Percentiles rank a stretch among this genome's conserved stretches.
phyloP scores from a whole-genome alignment of 2,888 invertebrate genomes.

The Hydriomena furcata region DNA sequence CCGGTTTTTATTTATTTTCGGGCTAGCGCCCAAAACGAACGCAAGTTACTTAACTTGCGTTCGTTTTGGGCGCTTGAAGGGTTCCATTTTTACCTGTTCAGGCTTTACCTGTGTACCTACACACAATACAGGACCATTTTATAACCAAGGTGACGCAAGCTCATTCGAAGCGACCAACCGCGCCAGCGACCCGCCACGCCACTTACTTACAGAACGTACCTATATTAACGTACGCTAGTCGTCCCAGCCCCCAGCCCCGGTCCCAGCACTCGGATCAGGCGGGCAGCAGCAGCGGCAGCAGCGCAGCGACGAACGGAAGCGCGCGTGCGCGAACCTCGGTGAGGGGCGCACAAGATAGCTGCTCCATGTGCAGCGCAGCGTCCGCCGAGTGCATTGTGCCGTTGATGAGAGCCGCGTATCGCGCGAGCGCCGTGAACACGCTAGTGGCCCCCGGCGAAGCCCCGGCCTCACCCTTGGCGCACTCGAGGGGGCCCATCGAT shows the following conservation, averaged over 20 bases:
- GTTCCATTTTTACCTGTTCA: too few relatives aligned
- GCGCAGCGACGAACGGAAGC: conserved; percentile 2
- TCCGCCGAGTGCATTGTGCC: conserved; percentile 57
- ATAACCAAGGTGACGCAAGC: too few relatives aligned
- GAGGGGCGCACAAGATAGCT: conserved; percentile 11
- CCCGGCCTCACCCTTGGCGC: conserved; percentile 17
- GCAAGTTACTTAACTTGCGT: too few relatives aligned
- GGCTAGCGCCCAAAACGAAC: too few relatives aligned
- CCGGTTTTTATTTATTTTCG: too few relatives aligned
- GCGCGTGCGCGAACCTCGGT: background rate
- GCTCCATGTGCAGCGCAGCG: conserved; percentile 47
- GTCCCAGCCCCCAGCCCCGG: too few relatives aligned
- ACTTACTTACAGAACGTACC: too few relatives aligned
- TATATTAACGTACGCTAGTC: background rate
- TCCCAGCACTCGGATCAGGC: background rate
- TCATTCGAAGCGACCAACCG: too few relatives aligned
- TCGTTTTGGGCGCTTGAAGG: too few relatives aligned
- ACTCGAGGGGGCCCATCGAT: conserved; percentile 30
- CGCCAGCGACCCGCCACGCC: too few relatives aligned
- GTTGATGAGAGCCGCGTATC: conserved; percentile 59
- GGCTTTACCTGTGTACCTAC: too few relatives aligned
- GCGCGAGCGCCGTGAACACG: conserved; percentile 64
- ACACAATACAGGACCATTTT: too few relatives aligned
- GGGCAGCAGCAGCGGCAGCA: conserved; percentile 5
- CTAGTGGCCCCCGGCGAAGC: conserved; percentile 47